A percentile compares a stretch with the other conserved stretches of the same genome.
These are phyloP conservation scores for Coenobita brevimanus DNA, from an alignment of 1,140 invertebrate species.

Conservation along the genomic window DNA sequence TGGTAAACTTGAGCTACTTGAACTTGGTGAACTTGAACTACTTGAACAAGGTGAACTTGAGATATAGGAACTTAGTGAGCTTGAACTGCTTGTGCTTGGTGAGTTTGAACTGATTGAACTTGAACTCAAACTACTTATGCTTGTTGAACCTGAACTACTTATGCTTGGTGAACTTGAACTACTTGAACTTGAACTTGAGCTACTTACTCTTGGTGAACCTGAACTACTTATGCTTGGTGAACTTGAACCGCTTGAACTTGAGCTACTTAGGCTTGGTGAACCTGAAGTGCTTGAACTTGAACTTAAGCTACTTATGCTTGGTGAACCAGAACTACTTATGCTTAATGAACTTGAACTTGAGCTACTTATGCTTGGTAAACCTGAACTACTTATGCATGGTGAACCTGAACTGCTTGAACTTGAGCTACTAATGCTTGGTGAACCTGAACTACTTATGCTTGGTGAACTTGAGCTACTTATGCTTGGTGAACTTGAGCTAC, in stretches of 20 bases:
- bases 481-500: background rate
- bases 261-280: background rate
- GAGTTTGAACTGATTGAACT: background rate
- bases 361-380: no score
- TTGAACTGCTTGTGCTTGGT: background rate
- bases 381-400: background rate
- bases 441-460: background rate
- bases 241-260: background rate
- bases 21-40: constrained; percentile 12
- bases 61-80: background rate
- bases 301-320: background rate
- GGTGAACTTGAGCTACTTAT: background rate
- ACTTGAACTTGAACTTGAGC: background rate
- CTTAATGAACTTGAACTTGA: background rate
- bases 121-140: background rate
- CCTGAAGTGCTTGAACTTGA: background rate
- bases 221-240: background rate
- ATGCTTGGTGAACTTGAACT: background rate
- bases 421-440: background rate
- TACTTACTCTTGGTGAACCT: background rate
- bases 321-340: background rate
- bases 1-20: constrained; percentile 19
- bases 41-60: background rate
- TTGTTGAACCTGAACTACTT: background rate
- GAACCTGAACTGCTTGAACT: background rate